Base-by-base conservation (phyloP, 2,888 invertebrate genomes). In the Philhelius pedissequus region DNA sequence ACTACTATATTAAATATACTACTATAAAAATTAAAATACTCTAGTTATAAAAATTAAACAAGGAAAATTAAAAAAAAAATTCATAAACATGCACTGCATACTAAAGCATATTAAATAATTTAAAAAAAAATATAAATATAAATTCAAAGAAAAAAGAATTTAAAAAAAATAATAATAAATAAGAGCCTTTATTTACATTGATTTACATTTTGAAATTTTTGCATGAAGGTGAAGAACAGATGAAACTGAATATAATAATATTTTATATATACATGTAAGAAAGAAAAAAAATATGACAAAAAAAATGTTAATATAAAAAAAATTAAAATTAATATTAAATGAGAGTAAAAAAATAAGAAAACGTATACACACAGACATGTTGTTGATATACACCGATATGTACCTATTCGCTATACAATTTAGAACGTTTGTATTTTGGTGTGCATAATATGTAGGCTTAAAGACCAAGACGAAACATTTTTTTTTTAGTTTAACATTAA, bases 161-260 rank as follows among this genome's bases (percentile, higher is more conserved):
- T n/a, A 87, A 70, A 20, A 79, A 79, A 69, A 48, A 52, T 40
- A 40, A 68, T n/a, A 86, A 88, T 87, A 89, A 88, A 89, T 89
- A 89, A 89, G 89, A 90, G 88, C 89, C 88, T 89, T 90, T 90
- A 90, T 89, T 90, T 89, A 90, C 89, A 89, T 86, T 86, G 76
- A 86, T 86, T 86, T 86, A 86, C 81, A 86, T 79, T 86, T 77
- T 77, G 62, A 86, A 81, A 81, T 73, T 86, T 86, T 81, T 86
- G 81, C 86, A 86, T 73, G 76, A 81, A 62, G 76, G 80, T 71
- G 25, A 84, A 48, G 50, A n/a, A n/a, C n/a, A 86, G 62, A 77
- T 62, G 76, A 86, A 81, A 86, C 86, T 86, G 86, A 86, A 68
- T 58, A 86, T 69, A 86, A 81, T 80, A 86, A 81, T 84, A 84